phyloP scores from a whole-genome alignment of 2,113 vertebrate species.

The Cyrtonyx montezumae region DNA sequence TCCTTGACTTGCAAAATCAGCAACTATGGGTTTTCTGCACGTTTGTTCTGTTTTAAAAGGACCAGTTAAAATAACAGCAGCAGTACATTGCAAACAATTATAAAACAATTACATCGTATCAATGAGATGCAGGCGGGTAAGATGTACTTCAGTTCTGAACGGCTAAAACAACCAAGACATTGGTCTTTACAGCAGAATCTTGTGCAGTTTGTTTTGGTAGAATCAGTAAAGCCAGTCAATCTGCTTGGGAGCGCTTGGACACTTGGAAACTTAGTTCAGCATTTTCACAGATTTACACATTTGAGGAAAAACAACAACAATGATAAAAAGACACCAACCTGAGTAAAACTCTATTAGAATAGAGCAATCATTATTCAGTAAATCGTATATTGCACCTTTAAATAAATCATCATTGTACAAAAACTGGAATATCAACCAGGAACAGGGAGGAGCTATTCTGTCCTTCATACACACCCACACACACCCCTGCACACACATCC shows the following conservation, averaged over 20 bases:
- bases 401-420: constrained; percentile 79
- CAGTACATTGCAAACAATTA: constrained; percentile 75
- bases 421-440: constrained; percentile 38
- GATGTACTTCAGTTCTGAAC: constrained; percentile 66
- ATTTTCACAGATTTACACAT: constrained; percentile 74
- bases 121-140: constrained; percentile 75
- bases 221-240: constrained; percentile 74
- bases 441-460: constrained; percentile 36
- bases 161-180: constrained; percentile 59
- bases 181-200: constrained; percentile 73
- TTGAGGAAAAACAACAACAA: constrained; percentile 51
- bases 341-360: constrained; percentile 82
- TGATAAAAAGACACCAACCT: constrained; percentile 80
- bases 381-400: constrained; percentile 86
- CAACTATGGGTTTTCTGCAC: constrained; percentile 36
- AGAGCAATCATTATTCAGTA: constrained; percentile 79
- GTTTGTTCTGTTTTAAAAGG: constrained; percentile 45
- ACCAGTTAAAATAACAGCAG: constrained; percentile 79
- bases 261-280: constrained; percentile 59
- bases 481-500: background rate
- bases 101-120: constrained; percentile 71
- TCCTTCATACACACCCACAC: constrained; percentile 19
- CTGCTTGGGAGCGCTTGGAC: constrained; percentile 51
- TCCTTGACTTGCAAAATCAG: constrained; percentile 63
- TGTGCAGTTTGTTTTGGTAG: constrained; percentile 59